phyloP scores from a whole-genome alignment of 2,888 invertebrate species.

The Xylota segnis region DNA sequence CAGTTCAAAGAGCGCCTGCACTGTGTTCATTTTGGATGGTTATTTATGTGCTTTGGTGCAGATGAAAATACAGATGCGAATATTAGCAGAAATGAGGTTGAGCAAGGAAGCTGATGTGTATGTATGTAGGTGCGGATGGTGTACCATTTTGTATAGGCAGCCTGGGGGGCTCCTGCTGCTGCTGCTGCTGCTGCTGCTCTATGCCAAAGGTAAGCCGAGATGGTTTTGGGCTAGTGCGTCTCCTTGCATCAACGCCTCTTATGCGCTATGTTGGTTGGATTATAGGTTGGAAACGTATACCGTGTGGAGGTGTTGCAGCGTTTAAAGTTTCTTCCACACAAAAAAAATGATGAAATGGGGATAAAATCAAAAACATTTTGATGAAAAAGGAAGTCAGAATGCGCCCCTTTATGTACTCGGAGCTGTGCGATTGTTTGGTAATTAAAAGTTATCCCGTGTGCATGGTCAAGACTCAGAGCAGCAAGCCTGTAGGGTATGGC shows the following conservation, averaged over 20 bases:
- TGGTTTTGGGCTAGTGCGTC: conserved; percentile 22
- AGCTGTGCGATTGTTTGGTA: too few species aligned
- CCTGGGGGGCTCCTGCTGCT: too few species aligned
- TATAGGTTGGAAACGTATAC: not conserved
- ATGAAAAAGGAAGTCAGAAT: not conserved
- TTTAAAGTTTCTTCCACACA: not conserved
- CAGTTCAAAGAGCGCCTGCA: conserved; percentile 35
- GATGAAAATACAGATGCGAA: conserved; percentile 65
- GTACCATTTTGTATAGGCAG: not conserved
- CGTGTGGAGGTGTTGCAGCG: not conserved
- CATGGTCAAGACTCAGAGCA: too few species aligned
- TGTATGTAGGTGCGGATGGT: conserved; percentile 25
- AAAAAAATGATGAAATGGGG: not conserved
- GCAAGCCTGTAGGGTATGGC: too few species aligned
- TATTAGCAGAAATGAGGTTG: conserved; percentile 43
- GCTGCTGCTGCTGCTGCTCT: not conserved
- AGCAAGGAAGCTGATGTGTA: not conserved
- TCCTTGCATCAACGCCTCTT: conserved; percentile 9
- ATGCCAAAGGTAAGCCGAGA: conserved; percentile 2
- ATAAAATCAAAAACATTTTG: not conserved
- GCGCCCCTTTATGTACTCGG: too few species aligned
- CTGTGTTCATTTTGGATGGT: conserved; percentile 49
- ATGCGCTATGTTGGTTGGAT: conserved; percentile 22
- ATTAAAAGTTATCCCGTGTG: too few species aligned
- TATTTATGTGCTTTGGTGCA: conserved; percentile 67